Evolutionary conservation across 2,113 vertebrate genomes (phyloP), one percentile per base, ranked within the genome.

Genomic region (Dipodomys stephensi): DNA sequence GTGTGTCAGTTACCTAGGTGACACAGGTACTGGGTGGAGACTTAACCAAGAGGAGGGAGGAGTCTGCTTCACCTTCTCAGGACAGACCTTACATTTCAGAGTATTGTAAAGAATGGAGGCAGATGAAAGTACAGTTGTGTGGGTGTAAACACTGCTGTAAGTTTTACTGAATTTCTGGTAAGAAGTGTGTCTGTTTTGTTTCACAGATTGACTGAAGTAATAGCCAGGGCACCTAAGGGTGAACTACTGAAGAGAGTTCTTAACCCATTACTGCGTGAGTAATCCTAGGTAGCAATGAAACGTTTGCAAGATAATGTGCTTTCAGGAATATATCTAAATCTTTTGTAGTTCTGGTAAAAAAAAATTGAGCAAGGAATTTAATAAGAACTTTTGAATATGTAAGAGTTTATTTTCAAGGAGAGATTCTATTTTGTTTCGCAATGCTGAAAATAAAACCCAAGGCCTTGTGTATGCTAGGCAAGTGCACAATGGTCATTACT

Each of bases 201-300:
- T 87, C 53, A 11, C 91, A 99, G 99, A 98, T 97, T 99, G 57
- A 98, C 98, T 79, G 99, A 99, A 97, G 98, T 99, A 87, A 95
- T 99, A 83, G 93, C 98, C 49, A 96, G 84, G 83, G 98, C 98
- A 92, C 97, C 98, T 39, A 98, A 98, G 93, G 99, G 99, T 65
- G 99, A 99, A 1, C 99, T 99, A 73, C 96, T 99, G 95, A 99
- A 99, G 98, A 98, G 98, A 93, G 97, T 99, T 83, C 98, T 99
- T 44, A 99, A 99, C 95, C 99, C 99, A 0, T 98, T 99, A 90
- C 98, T 99, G 49, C 97, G 99, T 99, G 95, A 99, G 99, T 99
- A 83, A 35, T 4, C 25, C 6, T 35, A 10, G 7, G 32, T 25
- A 74, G 15, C 62, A 92, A 28, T 82, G 35, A 74, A 53, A n/a